Evolutionary conservation across 2,888 invertebrate genomes (phyloP), one percentile per base, ranked within the genome.

Genomic region (Ellobium chinense): DNA sequence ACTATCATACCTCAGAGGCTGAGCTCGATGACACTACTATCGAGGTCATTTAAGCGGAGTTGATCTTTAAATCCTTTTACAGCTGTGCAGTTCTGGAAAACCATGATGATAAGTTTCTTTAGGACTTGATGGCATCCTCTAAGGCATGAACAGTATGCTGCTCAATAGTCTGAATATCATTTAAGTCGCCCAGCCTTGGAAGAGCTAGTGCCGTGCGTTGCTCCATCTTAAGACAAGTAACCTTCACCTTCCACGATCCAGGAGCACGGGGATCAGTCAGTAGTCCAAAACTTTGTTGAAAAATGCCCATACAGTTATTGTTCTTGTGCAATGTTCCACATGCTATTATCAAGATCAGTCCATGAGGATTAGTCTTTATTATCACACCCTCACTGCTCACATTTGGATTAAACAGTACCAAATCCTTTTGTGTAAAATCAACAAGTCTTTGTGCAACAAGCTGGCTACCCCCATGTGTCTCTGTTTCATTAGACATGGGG

Each of bases 211-310:
- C 82, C 65, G 80, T 75, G 9, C 84, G 72, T 54, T 83, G 83
- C 60, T 80, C 72, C 58, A 89, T 75, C 62, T 86, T 85, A 18
- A 90, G 74, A 72, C 85, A 85, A 7, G 94, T 93, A n/a, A 93
- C 94, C 89, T 95, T 95, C 31, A 95, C 94, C 92, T 95, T 95
- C 95, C 95, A 96, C 88, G 95, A 95, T 88, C 95, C 65, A 34
- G 75, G 75, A 9, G 46, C 18, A 5, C 63, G 29, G 7, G 95
- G 95, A 90, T 96, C 95, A 82, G 95, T 94, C 31, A 95, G 93
- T 60, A 96, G 91, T 1, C 95, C 95, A 92, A 96, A 95, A 65
- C 94, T 93, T 87, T 95, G 95, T 88, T 95, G 95, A 90, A 95
- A 96, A 39, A 95, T 92, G 1, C 96, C 96, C 0, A 95, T 94